phyloP scores from a whole-genome alignment of 2,113 vertebrate species.

The Hyaena hyaena region DNA sequence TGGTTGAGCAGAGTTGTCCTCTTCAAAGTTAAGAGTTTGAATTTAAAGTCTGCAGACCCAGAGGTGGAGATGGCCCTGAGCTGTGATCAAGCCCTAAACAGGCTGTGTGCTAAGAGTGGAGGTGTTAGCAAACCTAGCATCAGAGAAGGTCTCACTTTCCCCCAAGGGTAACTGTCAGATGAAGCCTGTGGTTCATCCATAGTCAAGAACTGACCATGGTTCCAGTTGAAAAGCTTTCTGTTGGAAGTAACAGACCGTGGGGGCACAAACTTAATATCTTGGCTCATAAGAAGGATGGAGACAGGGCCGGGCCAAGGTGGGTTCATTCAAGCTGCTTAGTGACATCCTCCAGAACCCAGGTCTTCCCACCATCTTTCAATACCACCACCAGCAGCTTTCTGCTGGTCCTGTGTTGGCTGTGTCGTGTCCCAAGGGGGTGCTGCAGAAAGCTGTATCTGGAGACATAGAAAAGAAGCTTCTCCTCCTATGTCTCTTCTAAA shows the following conservation, averaged over 20 bases:
- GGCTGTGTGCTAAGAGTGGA: background rate
- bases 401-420: background rate
- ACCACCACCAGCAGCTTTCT: background rate
- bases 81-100: background rate
- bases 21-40: background rate
- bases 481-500: background rate
- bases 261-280: background rate
- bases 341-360: background rate
- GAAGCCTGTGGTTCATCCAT: background rate
- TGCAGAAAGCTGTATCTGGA: background rate
- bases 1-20: background rate
- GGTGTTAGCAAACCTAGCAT: background rate
- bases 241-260: background rate
- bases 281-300: background rate
- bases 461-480: background rate
- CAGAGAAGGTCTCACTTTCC: background rate
- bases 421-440: background rate
- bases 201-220: background rate
- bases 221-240: background rate
- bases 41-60: background rate
- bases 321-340: background rate
- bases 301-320: background rate
- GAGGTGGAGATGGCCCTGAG: background rate
- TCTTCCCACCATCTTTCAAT: background rate
- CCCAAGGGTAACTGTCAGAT: background rate